These are phyloP conservation scores for Aphelenchoides besseyi DNA, from an alignment of 1,140 invertebrate genomes.

Conservation along the genomic window DNA sequence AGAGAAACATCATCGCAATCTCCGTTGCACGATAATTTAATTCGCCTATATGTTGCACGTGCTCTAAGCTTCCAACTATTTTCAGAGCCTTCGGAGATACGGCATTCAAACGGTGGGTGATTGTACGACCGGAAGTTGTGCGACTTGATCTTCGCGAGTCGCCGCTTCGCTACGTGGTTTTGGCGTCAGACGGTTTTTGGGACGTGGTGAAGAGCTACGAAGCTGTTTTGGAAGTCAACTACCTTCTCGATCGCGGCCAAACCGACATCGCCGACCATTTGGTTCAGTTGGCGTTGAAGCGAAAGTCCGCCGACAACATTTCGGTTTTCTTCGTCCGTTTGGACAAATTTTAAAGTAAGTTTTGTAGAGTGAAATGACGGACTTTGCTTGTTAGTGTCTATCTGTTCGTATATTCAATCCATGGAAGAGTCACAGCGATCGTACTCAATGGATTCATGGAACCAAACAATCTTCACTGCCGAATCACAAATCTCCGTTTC, in stretches of 20 bases:
- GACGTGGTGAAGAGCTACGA: constrained; percentile 91
- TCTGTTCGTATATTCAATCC: constrained; percentile 21
- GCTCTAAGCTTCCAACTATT: too few relatives aligned
- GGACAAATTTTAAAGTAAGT: constrained; percentile 25
- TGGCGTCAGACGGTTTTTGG: constrained; percentile 92
- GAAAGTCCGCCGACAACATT: constrained; percentile 90
- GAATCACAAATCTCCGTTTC: constrained; percentile 40
- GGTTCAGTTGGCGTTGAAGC: constrained; percentile 81
- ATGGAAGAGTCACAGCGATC: constrained; percentile 5
- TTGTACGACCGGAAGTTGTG: constrained; percentile 88
- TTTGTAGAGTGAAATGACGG: constrained; percentile 7
- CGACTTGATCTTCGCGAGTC: constrained; percentile 76
- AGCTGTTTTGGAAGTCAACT: constrained; percentile 65
- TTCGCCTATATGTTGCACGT: too few relatives aligned
- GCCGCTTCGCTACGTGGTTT: constrained; percentile 79
- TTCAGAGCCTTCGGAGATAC: constrained; percentile 75
- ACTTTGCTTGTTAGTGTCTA: constrained; percentile 13
- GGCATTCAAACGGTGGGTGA: constrained; percentile 86
- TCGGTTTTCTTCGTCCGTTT: constrained; percentile 75
- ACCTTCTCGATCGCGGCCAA: neutral
- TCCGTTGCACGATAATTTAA: too few relatives aligned
- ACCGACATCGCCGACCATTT: constrained; percentile 77
- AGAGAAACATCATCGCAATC: too few relatives aligned
- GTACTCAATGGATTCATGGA: constrained; percentile 16
- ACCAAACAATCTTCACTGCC: constrained; percentile 25